These are phyloP conservation scores for Artemia sinica DNA, from an alignment of 2,888 invertebrate species.

Conservation along the genomic window DNA sequence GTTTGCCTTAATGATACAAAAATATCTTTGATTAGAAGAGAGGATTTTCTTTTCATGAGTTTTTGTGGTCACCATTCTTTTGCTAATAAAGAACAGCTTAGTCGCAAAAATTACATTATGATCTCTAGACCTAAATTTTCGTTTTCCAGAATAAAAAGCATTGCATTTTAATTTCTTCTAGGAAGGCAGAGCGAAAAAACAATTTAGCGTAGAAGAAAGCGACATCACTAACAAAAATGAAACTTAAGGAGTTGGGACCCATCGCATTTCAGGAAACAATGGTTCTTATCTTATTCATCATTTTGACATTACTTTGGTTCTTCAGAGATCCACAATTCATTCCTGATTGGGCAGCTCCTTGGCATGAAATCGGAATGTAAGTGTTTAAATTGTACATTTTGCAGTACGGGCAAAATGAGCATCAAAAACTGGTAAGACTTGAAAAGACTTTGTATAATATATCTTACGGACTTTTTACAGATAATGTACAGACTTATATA, in stretches of 20 bases:
- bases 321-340: constrained; percentile 74
- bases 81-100: too few relatives aligned
- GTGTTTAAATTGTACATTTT: constrained; percentile 25
- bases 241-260: constrained; percentile 58
- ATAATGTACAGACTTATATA: too few relatives aligned
- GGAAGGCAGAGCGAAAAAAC: constrained; percentile 17
- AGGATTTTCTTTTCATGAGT: too few relatives aligned
- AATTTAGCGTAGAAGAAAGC: constrained; percentile 33
- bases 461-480: too few relatives aligned
- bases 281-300: constrained; percentile 52
- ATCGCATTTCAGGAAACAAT: constrained; percentile 54
- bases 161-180: not conserved
- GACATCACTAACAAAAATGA: constrained; percentile 50
- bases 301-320: constrained; percentile 69
- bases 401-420: not conserved
- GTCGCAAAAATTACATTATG: too few relatives aligned
- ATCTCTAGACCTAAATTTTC: too few relatives aligned
- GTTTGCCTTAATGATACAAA: too few relatives aligned
- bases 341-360: constrained; percentile 60
- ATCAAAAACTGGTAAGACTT: too few relatives aligned
- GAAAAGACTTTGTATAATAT: too few relatives aligned
- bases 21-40: too few relatives aligned
- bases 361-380: constrained; percentile 40
- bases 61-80: too few relatives aligned
- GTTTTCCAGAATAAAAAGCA: too few relatives aligned